Base-by-base conservation (phyloP, 2,888 invertebrate species). In the Erebia ligea region DNA sequence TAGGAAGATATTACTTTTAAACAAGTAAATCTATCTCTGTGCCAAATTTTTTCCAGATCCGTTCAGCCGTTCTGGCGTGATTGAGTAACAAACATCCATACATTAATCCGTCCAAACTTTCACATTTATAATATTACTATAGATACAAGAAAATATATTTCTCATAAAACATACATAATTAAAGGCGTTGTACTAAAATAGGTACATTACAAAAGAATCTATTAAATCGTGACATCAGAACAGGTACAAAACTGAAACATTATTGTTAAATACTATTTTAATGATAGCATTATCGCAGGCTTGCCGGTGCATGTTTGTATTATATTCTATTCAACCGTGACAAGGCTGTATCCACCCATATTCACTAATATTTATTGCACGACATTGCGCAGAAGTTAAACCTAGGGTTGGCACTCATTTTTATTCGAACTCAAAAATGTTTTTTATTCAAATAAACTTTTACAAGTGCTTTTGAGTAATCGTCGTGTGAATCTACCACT, bases 341-440 rank as follows among this genome's bases (percentile, higher is more conserved):
- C 70, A 70, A 73, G 73, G 73, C 70, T 68, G 58, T 61, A 70
- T 70, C 70, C 65, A 48, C 70, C 67, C 67, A 70, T 70, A 70
- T 68, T 70, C 70, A 65, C 70, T 65, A 65, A 67, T 72, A 59
- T 63, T 67, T 59, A 69, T 52, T 64, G 64, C 67, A 67, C 63
- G 67, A 64, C 63, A 42, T 34, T 62, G 61, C 63, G 52, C 66
- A 63, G 52, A 17, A 67, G 50, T 52, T 25, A 25, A 42, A 69
- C 52, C 45, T 64, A 71, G 66, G 72, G 72, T 52, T 72, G 72
- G 11, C 72, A 57, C 52, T 15, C 1, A 59, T 17, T 3, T 21
- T n/a, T n/a, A n/a, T n/a, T n/a, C n/a, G n/a, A n/a, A n/a, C n/a
- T n/a, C n/a, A n/a, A n/a, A n/a, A n/a, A n/a, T n/a, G n/a, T n/a